These are phyloP conservation scores for Menidia menidia DNA, from an alignment of 2,797 vertebrate species.

Conservation along the genomic window DNA sequence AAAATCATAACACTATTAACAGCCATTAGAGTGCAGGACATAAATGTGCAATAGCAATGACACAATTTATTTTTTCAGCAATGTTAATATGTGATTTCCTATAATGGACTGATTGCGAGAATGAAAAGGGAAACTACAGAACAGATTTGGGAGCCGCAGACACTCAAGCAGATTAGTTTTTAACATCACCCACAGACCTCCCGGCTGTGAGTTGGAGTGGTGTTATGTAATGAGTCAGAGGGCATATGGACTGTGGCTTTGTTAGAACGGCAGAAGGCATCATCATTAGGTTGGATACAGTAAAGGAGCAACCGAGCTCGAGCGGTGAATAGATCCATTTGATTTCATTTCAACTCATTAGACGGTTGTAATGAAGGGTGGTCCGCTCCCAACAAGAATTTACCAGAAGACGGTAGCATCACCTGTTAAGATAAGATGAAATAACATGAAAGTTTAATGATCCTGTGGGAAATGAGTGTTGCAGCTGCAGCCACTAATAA, in stretches of 20 bases:
- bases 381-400: slow-evolving; percentile 73
- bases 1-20: background rate
- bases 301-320: slow-evolving; percentile 66
- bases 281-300: slow-evolving; percentile 77
- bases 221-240: slow-evolving; percentile 70
- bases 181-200: slow-evolving; percentile 46
- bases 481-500: slow-evolving; percentile 49
- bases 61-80: background rate
- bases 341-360: slow-evolving; percentile 81
- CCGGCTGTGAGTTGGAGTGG: slow-evolving; percentile 45
- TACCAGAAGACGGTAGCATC: slow-evolving; percentile 55
- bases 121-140: slow-evolving; percentile 37
- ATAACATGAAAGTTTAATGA: slow-evolving; percentile 64
- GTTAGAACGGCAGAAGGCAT: slow-evolving; percentile 74
- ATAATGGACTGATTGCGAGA: slow-evolving; percentile 8
- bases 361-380: slow-evolving; percentile 74
- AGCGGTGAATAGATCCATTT: slow-evolving; percentile 73
- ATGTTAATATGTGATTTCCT: slow-evolving; percentile 13
- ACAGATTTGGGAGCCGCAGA: slow-evolving; percentile 23
- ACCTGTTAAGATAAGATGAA: slow-evolving; percentile 63
- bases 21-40: background rate
- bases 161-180: slow-evolving; percentile 36
- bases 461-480: slow-evolving; percentile 41
- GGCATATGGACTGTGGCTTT: slow-evolving; percentile 71
- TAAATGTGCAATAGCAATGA: slow-evolving; percentile 5